phyloP scores from a whole-genome alignment of 2,797 vertebrate species.

The Sebastes baramenuke region DNA sequence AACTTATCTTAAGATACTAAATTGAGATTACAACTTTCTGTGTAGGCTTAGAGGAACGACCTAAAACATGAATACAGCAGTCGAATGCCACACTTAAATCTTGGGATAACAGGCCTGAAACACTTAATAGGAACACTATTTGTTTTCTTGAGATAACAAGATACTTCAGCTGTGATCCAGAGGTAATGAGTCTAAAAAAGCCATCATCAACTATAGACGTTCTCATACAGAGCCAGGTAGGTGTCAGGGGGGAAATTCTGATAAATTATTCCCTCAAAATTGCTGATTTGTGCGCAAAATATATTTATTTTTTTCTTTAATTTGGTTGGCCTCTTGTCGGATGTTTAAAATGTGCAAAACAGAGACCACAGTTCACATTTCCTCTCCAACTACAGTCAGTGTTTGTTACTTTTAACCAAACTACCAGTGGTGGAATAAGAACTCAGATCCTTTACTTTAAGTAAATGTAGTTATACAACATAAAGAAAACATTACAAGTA shows the following conservation, averaged over 20 bases:
- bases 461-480: neutral
- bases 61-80: neutral
- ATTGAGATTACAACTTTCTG: neutral
- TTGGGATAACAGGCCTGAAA: neutral
- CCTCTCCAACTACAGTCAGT: neutral
- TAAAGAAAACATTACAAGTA: neutral
- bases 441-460: neutral
- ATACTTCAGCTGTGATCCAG: neutral
- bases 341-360: neutral
- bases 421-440: neutral
- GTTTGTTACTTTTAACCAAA: neutral
- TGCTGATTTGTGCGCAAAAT: neutral
- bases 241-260: neutral
- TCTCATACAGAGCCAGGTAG: neutral
- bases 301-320: neutral
- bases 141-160: neutral
- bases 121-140: no score
- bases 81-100: neutral
- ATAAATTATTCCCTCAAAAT: neutral
- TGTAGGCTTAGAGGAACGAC: neutral
- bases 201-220: neutral
- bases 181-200: neutral
- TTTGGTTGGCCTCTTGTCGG: neutral
- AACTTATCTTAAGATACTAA: neutral
- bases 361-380: neutral